phyloP scores from a whole-genome alignment of 1,140 invertebrate species.

The Drosophila chauvacae region DNA sequence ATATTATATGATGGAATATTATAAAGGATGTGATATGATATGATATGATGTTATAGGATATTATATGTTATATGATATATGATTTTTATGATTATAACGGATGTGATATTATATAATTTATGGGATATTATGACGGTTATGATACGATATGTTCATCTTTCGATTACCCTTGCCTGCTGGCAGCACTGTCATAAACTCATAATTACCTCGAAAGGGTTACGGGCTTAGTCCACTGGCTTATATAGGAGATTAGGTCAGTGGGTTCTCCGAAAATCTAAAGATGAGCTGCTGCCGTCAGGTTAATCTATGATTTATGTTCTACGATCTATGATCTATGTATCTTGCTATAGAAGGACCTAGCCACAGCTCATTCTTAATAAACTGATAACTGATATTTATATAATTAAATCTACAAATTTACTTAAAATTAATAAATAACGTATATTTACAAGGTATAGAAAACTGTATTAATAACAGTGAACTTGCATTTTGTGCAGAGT shows the following conservation, averaged over 20 bases:
- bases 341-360: background rate
- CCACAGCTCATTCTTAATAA: background rate
- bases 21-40: too few relatives aligned
- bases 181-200: constrained; percentile 72
- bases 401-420: background rate
- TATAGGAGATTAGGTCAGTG: constrained; percentile 26
- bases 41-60: background rate
- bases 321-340: background rate
- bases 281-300: constrained; percentile 8
- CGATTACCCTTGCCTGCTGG: background rate
- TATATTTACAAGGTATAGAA: background rate
- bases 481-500: background rate
- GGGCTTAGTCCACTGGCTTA: constrained; percentile 20
- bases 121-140: background rate
- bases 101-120: too few relatives aligned
- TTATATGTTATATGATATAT: too few relatives aligned
- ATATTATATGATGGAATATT: too few relatives aligned
- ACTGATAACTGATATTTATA: too few relatives aligned
- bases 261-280: constrained; percentile 5
- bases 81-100: too few relatives aligned
- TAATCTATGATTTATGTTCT: background rate
- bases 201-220: constrained; percentile 60
- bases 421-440: background rate
- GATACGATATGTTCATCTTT: background rate
- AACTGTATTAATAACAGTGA: too few relatives aligned